These are phyloP conservation scores for Drosophila limbata DNA, from an alignment of 2,888 invertebrate genomes.

Conservation along the genomic window DNA sequence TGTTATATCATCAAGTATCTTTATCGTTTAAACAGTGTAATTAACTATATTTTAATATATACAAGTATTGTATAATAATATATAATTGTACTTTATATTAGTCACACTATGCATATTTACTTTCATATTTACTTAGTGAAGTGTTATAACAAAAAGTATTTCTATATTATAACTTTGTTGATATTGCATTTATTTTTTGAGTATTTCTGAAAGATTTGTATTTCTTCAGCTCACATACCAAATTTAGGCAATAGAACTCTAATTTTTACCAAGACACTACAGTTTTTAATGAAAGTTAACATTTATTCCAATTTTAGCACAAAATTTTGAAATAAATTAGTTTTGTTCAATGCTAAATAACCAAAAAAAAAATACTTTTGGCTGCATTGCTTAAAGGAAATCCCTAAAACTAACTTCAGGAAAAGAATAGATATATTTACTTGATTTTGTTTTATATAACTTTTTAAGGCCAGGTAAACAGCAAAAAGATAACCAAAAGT, in stretches of 20 bases:
- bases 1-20: background rate
- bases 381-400: background rate
- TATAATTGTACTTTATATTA: background rate
- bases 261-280: background rate
- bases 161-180: background rate
- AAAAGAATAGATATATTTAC: background rate
- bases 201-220: background rate
- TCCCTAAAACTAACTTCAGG: background rate
- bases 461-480: slow-evolving; percentile 22
- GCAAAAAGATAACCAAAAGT: slow-evolving; percentile 30
- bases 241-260: background rate
- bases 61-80: background rate
- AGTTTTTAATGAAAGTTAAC: background rate
- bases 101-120: background rate
- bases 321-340: background rate
- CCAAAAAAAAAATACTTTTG: too few species aligned
- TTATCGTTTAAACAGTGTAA: background rate
- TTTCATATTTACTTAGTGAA: background rate
- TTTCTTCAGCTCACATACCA: background rate
- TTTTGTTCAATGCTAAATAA: too few species aligned
- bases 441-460: slow-evolving; percentile 42
- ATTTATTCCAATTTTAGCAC: background rate
- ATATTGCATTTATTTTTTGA: background rate
- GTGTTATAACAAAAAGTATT: background rate
- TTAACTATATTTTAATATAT: background rate